A percentile compares a stretch with the other conserved stretches of the same genome.
Evolutionary conservation across 2,797 vertebrate species (phyloP).

Genomic region (Natrix natrix): DNA sequence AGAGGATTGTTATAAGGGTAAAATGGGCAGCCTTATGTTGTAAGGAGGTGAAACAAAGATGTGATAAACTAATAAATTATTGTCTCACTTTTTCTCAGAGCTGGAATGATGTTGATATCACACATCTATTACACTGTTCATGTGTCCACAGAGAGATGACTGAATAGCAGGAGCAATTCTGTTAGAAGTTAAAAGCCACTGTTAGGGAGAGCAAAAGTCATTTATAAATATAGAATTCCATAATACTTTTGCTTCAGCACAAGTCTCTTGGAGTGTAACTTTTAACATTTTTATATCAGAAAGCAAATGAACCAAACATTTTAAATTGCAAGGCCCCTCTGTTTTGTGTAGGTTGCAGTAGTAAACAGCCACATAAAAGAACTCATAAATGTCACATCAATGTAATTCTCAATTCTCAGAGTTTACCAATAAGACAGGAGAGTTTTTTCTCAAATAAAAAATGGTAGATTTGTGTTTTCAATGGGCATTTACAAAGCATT

Average conservation of each 20-base stretch:
- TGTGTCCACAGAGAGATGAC: neutral
- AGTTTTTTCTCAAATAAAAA: constrained; percentile 30
- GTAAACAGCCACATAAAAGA: constrained; percentile 38
- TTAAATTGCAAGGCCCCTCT: constrained; percentile 27
- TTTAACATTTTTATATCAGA: neutral
- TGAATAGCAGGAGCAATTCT: constrained; percentile 4
- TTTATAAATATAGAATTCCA: constrained; percentile 23
- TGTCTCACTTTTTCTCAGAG: neutral
- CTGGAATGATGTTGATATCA: constrained; percentile 5
- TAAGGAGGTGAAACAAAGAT: neutral
- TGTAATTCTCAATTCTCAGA: constrained; percentile 25
- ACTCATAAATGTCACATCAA: constrained; percentile 14
- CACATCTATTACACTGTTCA: neutral
- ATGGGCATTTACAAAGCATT: constrained; percentile 33
- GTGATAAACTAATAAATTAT: neutral
- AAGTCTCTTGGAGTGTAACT: neutral
- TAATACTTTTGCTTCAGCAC: constrained; percentile 11
- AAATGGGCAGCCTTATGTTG: neutral
- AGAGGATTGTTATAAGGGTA: neutral
- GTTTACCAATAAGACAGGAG: neutral
- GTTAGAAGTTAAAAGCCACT: neutral
- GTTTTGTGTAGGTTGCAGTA: constrained; percentile 6
- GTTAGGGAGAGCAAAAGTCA: neutral
- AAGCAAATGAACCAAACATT: constrained; percentile 22
- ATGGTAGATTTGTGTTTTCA: constrained; percentile 36